Evolutionary conservation across 2,888 invertebrate species (phyloP).

Genomic region (Parnassius mnemosyne): DNA sequence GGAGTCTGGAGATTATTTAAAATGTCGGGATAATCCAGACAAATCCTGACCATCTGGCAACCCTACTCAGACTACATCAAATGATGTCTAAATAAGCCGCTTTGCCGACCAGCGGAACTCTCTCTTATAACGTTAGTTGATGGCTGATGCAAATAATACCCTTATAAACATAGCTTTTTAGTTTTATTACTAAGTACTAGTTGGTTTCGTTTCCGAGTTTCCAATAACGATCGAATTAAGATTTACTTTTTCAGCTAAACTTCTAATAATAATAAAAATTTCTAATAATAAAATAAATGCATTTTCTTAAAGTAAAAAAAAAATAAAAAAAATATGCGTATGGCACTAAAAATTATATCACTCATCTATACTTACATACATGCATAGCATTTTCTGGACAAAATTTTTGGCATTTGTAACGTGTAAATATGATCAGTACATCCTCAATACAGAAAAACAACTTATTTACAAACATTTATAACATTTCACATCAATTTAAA

Average conservation of each 20-base stretch:
- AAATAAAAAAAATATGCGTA: slow-evolving; percentile 14
- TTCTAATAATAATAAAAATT: slow-evolving; percentile 9
- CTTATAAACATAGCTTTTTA: slow-evolving; percentile 53
- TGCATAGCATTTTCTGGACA: not conserved
- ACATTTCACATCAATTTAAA: slow-evolving; percentile 22
- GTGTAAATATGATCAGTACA: not conserved
- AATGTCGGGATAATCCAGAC: too few species aligned
- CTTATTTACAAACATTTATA: not conserved
- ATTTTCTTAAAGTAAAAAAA: slow-evolving; percentile 15
- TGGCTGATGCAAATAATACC: slow-evolving; percentile 51
- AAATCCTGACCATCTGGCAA: too few species aligned
- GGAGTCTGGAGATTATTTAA: too few species aligned
- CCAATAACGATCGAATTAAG: slow-evolving; percentile 37
- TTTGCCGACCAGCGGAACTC: slow-evolving; percentile 65
- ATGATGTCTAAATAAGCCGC: slow-evolving; percentile 49
- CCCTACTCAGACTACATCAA: not conserved
- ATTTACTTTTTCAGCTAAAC: slow-evolving; percentile 51
- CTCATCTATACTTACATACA: slow-evolving; percentile 8
- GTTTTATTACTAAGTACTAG: slow-evolving; percentile 64
- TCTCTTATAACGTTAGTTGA: slow-evolving; percentile 39
- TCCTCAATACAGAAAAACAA: not conserved
- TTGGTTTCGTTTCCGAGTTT: slow-evolving; percentile 38
- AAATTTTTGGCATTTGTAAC: not conserved
- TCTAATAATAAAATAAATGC: slow-evolving; percentile 19
- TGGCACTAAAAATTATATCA: slow-evolving; percentile 16